Base-by-base conservation (phyloP, 2,888 invertebrate species). In the Amphipyra tragopoginis region DNA sequence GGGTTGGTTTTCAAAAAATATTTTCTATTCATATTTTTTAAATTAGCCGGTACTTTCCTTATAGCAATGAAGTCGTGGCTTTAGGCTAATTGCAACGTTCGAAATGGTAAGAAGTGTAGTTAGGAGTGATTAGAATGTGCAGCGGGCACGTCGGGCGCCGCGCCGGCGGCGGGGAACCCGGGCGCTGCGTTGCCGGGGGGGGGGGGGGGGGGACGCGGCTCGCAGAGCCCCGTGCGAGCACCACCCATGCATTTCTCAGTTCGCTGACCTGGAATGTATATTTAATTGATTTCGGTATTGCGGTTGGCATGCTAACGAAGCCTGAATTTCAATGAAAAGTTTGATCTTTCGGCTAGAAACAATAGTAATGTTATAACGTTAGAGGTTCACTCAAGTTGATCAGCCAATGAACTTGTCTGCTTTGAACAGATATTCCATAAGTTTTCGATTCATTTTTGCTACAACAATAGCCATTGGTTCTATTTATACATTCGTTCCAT, bases 251-350 rank as follows among this genome's bases (percentile, higher is more conserved):
- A 91, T 90, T 90, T 89, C 87, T 86, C 89, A 87, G 90, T 83
- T 86, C 92, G 83, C 83, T 90, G 90, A 85, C 80, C 86, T 81
- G 90, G 87, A 90, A 89, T 86, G 85, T 83, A 87, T 86, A 87
- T 90, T 88, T 91, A 91, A 92, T 92, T 90, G 90, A 91, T 91
- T 90, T 86, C 79, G 81, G 81, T 85, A 85, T 86, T 87, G 86
- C 86, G 84, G 83, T 75, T 82, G 82, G 83, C 79, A 83, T 75
- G 84, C 81, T 84, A 84, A 86, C 85, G 83, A 85, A 83, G 76
- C 79, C 69, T 71, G 79, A 80, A 82, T 85, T 84, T 83, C 77
- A 80, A 71, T 83, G 77, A 85, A 83, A 85, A 83, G 79, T 86
- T 84, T 83, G 79, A 85, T 83, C 75, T 84, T 74, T 82, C 68